Percentiles rank a stretch among this genome's conserved stretches.
These are phyloP conservation scores for Sorex fumeus DNA, from an alignment of 2,113 vertebrate genomes.

Conservation along the genomic window DNA sequence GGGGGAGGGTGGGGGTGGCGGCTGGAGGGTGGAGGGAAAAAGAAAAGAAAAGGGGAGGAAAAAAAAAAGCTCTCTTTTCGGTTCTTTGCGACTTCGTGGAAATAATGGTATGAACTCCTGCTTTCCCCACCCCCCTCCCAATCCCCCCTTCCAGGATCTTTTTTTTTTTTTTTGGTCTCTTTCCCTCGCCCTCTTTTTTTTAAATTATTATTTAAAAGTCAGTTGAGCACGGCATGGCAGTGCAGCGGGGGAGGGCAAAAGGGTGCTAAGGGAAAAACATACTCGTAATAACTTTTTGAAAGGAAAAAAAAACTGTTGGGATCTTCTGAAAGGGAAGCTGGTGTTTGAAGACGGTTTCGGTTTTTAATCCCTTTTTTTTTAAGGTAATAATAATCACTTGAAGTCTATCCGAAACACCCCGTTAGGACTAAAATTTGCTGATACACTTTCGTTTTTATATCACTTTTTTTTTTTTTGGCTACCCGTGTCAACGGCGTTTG, in stretches of 20 bases:
- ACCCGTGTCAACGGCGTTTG: neutral
- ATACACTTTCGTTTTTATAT: slow-evolving; percentile 55
- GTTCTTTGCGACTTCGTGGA: slow-evolving; percentile 28
- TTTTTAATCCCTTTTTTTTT: slow-evolving; percentile 80
- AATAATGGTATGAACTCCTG: slow-evolving; percentile 4
- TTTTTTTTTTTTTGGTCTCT: neutral
- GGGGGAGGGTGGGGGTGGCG: neutral
- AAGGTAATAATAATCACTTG: slow-evolving; percentile 64
- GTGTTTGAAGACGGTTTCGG: slow-evolving; percentile 79
- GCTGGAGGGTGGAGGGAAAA: too few species aligned
- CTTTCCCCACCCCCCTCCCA: neutral
- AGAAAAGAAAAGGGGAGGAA: too few species aligned
- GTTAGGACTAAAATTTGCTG: slow-evolving; percentile 1
- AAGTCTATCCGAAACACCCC: slow-evolving; percentile 66
- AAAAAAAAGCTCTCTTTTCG: slow-evolving; percentile 38
- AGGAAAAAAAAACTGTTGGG: slow-evolving; percentile 52
- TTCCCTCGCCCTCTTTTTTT: neutral
- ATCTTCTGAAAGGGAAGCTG: slow-evolving; percentile 81
- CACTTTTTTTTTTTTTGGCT: slow-evolving; percentile 4
- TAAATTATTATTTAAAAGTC: slow-evolving; percentile 1
- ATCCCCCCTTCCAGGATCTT: neutral
- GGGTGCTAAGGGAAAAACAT: slow-evolving; percentile 63
- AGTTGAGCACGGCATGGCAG: slow-evolving; percentile 71
- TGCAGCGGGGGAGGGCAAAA: slow-evolving; percentile 51
- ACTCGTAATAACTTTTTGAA: slow-evolving; percentile 70